phyloP scores from a whole-genome alignment of 1,140 invertebrate species.

The Drosophila ogumai region DNA sequence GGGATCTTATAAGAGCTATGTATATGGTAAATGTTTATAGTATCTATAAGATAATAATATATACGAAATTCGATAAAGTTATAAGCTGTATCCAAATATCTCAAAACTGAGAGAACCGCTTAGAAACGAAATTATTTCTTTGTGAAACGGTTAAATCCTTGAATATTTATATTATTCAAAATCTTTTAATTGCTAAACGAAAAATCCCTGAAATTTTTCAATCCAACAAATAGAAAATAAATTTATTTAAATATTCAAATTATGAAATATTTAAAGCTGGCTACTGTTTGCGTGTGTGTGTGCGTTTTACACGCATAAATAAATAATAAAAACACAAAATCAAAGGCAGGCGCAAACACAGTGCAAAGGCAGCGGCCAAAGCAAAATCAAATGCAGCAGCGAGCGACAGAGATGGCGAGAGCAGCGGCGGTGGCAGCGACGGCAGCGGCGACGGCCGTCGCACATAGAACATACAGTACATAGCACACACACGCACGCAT shows the following conservation, averaged over 20 bases:
- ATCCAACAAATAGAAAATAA: background rate
- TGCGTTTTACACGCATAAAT: slow-evolving; percentile 11
- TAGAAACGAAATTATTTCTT: background rate
- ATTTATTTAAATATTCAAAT: slow-evolving; percentile 17
- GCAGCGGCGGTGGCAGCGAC: slow-evolving; percentile 2
- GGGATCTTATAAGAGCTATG: too few relatives aligned
- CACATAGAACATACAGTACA: slow-evolving; percentile 42
- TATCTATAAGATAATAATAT: background rate
- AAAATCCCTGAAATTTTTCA: background rate
- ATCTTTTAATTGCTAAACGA: background rate
- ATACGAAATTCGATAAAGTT: background rate
- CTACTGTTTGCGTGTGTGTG: slow-evolving; percentile 2
- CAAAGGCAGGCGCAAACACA: slow-evolving; percentile 30
- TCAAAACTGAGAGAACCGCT: background rate
- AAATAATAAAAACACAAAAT: slow-evolving; percentile 43
- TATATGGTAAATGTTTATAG: too few relatives aligned
- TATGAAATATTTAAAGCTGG: slow-evolving; percentile 12
- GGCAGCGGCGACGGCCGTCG: slow-evolving; percentile 30
- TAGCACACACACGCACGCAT: slow-evolving; percentile 52
- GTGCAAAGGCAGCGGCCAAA: slow-evolving; percentile 34
- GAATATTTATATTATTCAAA: background rate
- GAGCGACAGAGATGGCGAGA: slow-evolving; percentile 32
- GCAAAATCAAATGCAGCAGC: slow-evolving; percentile 76
- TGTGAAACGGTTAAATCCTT: background rate
- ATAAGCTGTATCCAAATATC: background rate